Percentiles rank a stretch among this genome's conserved stretches.
These are phyloP conservation scores for Chionomys nivalis DNA, from an alignment of 2,113 vertebrate genomes.

Conservation along the genomic window DNA sequence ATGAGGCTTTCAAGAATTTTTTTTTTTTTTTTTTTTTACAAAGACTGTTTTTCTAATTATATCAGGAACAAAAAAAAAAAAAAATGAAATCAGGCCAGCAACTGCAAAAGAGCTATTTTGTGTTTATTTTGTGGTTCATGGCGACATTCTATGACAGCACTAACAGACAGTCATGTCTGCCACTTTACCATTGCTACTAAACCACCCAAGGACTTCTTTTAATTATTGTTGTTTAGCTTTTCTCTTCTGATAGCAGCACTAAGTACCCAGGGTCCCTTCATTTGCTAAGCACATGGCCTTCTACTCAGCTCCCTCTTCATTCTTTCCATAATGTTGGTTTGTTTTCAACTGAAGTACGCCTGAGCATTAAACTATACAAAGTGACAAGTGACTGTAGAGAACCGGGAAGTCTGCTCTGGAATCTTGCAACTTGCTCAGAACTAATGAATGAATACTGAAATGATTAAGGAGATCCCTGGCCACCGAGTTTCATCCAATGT, in stretches of 20 bases:
- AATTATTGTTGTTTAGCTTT: too few relatives aligned
- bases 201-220: conserved; percentile 44
- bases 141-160: neutral
- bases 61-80: neutral
- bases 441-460: neutral
- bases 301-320: neutral
- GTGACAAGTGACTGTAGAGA: neutral
- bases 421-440: neutral
- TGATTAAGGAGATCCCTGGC: neutral
- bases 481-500: neutral
- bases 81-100: neutral
- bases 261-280: neutral
- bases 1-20: neutral
- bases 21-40: too few relatives aligned
- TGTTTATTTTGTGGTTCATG: neutral
- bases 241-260: neutral
- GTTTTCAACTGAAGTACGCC: neutral
- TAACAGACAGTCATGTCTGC: conserved; percentile 18
- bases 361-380: neutral
- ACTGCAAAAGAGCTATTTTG: neutral
- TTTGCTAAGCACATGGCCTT: neutral
- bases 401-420: neutral
- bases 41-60: neutral
- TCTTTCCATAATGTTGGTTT: neutral
- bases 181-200: conserved; percentile 20